A percentile compares a stretch with the other conserved stretches of the same genome.
Conservation (phyloP, 2,113 vertebrate species). For the Ascaphus truei region DNA sequence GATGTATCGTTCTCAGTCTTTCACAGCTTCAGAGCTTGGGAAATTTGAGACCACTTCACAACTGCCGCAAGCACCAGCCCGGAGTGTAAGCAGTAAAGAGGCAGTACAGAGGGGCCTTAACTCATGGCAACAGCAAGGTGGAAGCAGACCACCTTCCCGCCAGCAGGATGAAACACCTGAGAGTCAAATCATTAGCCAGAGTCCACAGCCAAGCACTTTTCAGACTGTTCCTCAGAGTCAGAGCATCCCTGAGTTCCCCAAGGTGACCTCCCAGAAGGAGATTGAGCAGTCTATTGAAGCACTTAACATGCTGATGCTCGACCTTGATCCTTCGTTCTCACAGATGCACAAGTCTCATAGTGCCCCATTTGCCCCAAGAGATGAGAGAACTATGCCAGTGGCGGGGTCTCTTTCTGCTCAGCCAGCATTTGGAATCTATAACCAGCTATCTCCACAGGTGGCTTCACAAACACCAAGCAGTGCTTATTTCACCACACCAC, state of each 20-base stretch:
- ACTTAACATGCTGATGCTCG: slow-evolving; percentile 91
- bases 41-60: slow-evolving; percentile 44
- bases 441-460: slow-evolving; percentile 55
- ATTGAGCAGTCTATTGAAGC: slow-evolving; percentile 94
- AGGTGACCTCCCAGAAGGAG: slow-evolving; percentile 81
- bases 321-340: slow-evolving; percentile 66
- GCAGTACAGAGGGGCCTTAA: slow-evolving; percentile 92
- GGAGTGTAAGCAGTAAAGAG: slow-evolving; percentile 89
- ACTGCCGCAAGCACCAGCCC: slow-evolving; percentile 77
- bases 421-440: slow-evolving; percentile 52
- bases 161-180: slow-evolving; percentile 55
- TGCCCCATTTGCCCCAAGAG: slow-evolving; percentile 60
- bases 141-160: slow-evolving; percentile 59
- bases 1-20: slow-evolving; percentile 81
- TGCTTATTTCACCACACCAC: slow-evolving; percentile 37
- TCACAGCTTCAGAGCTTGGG: slow-evolving; percentile 55
- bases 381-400: slow-evolving; percentile 50
- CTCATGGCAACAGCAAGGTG: slow-evolving; percentile 86
- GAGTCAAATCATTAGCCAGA: slow-evolving; percentile 45
- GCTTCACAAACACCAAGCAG: slow-evolving; percentile 56
- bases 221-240: slow-evolving; percentile 59
- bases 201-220: slow-evolving; percentile 58
- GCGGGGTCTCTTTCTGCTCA: slow-evolving; percentile 75
- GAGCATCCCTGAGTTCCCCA: slow-evolving; percentile 83
- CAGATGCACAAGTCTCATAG: slow-evolving; percentile 83